Base-by-base conservation (phyloP, 2,888 invertebrate species). In the Nemoura dubitans region DNA sequence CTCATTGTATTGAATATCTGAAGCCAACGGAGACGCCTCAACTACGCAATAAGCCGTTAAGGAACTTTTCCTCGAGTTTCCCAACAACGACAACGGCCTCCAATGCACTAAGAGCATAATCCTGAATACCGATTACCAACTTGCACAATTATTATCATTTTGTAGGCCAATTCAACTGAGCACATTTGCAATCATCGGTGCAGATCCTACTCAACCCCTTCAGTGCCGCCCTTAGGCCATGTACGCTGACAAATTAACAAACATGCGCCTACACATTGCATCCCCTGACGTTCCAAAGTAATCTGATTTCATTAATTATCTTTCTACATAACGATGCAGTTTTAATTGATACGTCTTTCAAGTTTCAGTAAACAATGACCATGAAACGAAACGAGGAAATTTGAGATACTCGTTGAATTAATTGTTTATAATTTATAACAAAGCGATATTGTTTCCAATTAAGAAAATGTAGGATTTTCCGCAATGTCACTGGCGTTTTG, bases 1-100 rank as follows among this genome's bases (percentile, higher is more conserved):
- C 21, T 59, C 59, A 59, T 59, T 59, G 59, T 59, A 59, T 59
- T 59, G 59, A 59, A 59, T 59, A 59, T 59, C 59, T 59, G 59
- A 59, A 59, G 59, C 59, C 21, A 14, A 21, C 36, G 59, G 59
- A 59, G 59, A 59, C 59, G 59, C 14, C 59, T 10, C 59, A 3
- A 7, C 21, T 21, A 59, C 59, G 21, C 59, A 59, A 59, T 59
- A 59, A 59, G 59, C 59, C 59, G 59, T 59, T 7, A 59, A 3
- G 59, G 59, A 59, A 59, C 59, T 59, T 59, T 59, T 59, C 59
- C 59, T 21, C 10, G 59, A 59, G 59, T 59, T 59, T 59, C 59
- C 59, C 59, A 59, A 59, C 59, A 59, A 59, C 59, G 59, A 59
- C 59, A 59, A 59, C 59, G 59, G 21, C 59, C 59, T 10, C 59